phyloP scores from a whole-genome alignment of 2,113 vertebrate genomes.

The Trinectes maculatus region DNA sequence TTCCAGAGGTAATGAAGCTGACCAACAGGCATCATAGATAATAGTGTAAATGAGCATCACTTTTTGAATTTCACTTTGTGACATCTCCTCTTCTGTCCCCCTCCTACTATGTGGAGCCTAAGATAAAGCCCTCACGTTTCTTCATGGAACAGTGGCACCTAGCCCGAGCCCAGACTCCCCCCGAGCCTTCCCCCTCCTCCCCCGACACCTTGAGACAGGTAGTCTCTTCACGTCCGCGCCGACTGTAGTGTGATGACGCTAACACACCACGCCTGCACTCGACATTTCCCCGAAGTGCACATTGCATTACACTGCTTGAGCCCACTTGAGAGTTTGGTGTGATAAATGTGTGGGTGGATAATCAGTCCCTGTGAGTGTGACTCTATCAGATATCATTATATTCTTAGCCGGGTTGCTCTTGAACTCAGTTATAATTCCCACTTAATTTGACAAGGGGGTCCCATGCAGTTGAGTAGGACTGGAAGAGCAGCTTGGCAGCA shows the following conservation, averaged over 20 bases:
- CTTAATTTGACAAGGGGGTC: conserved; percentile 7
- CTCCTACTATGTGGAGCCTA: conserved; percentile 81
- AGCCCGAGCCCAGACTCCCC: conserved; percentile 76
- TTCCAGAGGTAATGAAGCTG: background rate
- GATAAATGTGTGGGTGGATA: conserved; percentile 5
- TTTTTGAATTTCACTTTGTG: no score
- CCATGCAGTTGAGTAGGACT: conserved; percentile 15
- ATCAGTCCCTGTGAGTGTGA: background rate
- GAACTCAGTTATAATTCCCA: conserved; percentile 9
- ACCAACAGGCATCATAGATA: no score
- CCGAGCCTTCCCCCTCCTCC: conserved; percentile 83
- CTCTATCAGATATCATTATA: conserved; percentile 16
- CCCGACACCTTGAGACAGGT: conserved; percentile 91
- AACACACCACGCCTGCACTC: conserved; percentile 32
- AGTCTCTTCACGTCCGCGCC: conserved; percentile 60
- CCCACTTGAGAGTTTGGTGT: conserved; percentile 2
- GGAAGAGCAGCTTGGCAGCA: conserved; percentile 22
- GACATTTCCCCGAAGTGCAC: no score
- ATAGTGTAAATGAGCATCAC: no score
- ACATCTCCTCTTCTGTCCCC: conserved; percentile 29
- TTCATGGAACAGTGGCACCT: conserved; percentile 91
- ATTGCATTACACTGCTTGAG: background rate
- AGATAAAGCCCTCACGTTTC: conserved; percentile 87
- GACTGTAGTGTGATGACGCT: conserved; percentile 33
- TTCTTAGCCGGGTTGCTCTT: background rate